Evolutionary conservation across 2,113 vertebrate genomes (phyloP).

Genomic region (Butorides virescens): DNA sequence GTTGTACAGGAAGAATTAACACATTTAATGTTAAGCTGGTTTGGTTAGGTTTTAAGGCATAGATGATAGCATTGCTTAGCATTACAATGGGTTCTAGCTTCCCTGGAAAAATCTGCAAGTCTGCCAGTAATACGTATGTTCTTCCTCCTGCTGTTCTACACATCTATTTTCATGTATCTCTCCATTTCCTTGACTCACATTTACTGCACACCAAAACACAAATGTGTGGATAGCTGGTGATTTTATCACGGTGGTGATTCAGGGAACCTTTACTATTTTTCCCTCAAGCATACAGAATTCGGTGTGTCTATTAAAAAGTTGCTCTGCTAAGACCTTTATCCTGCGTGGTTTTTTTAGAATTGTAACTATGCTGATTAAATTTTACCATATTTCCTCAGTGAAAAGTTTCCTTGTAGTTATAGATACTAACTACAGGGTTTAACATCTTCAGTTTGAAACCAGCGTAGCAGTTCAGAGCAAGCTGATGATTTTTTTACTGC

Average conservation of each 20-base stretch:
- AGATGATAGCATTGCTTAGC: not conserved
- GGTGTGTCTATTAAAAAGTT: not conserved
- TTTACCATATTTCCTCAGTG: not conserved
- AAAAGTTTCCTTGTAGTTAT: not conserved
- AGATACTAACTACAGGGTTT: not conserved
- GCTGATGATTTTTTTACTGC: not conserved
- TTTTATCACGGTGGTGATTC: not conserved
- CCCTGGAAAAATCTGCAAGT: not conserved
- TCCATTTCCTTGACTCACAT: not conserved
- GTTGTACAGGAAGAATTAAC: not conserved
- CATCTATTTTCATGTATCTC: not conserved
- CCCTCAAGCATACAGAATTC: not conserved
- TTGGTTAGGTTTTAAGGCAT: not conserved
- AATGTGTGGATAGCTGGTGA: not conserved
- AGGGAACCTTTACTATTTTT: not conserved
- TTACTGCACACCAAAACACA: not conserved
- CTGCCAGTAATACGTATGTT: not conserved
- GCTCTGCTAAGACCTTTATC: not conserved
- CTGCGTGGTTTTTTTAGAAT: not conserved
- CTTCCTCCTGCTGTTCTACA: not conserved
- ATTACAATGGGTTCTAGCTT: not conserved
- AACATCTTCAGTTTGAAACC: not conserved
- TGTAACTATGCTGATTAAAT: not conserved
- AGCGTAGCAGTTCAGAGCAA: not conserved
- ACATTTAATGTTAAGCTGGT: not conserved